These are phyloP conservation scores for Hemaris fuciformis DNA, from an alignment of 2,888 invertebrate species.

Conservation along the genomic window DNA sequence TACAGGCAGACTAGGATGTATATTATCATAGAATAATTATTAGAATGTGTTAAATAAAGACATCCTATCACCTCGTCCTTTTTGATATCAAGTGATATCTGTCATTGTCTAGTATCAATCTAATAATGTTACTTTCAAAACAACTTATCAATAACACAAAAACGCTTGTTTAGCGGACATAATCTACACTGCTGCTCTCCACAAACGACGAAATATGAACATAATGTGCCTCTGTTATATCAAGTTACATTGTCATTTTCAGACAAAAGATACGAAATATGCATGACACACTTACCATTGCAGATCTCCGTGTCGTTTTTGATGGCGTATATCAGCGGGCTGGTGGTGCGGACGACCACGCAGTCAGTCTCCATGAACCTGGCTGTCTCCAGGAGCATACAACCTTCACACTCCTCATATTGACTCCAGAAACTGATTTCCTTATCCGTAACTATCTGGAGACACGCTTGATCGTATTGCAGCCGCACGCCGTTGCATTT, in stretches of 20 bases:
- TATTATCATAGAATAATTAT: no score
- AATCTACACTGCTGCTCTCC: not conserved
- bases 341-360: slow-evolving; percentile 55
- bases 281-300: slow-evolving; percentile 50
- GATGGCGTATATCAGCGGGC: slow-evolving; percentile 58
- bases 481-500: slow-evolving; percentile 58
- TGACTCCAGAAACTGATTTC: slow-evolving; percentile 66
- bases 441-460: slow-evolving; percentile 58
- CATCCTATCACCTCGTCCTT: not conserved
- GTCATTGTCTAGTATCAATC: not conserved
- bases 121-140: no score
- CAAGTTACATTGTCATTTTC: not conserved
- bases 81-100: not conserved
- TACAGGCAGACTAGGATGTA: no score
- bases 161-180: no score
- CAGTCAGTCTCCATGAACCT: slow-evolving; percentile 38
- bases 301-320: slow-evolving; percentile 53
- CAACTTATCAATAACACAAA: no score
- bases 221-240: not conserved
- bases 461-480: slow-evolving; percentile 70
- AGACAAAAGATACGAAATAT: slow-evolving; percentile 21
- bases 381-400: slow-evolving; percentile 48
- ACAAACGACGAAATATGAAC: not conserved
- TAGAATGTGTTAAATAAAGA: no score
- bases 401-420: slow-evolving; percentile 72